Evolutionary conservation across 2,113 vertebrate species (phyloP).

Genomic region (Coturnix japonica): DNA sequence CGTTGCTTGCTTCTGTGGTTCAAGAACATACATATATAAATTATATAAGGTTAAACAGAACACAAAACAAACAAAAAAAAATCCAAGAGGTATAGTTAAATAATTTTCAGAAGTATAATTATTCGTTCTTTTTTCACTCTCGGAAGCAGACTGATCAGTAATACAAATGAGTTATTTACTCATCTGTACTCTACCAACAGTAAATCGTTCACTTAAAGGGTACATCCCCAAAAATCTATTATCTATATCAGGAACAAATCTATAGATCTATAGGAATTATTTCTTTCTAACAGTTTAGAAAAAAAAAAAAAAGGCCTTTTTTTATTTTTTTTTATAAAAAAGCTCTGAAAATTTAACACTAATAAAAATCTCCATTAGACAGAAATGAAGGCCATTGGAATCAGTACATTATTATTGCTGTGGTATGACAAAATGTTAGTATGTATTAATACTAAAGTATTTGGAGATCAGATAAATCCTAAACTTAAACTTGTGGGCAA

Average conservation of each 20-base stretch:
- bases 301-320: not conserved
- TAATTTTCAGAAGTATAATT: not conserved
- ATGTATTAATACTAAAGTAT: not conserved
- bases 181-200: not conserved
- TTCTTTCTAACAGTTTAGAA: not conserved
- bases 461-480: not conserved
- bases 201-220: not conserved
- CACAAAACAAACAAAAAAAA: not conserved
- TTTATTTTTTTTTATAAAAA: too few relatives aligned
- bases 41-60: not conserved
- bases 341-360: not conserved
- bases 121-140: not conserved
- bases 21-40: not conserved
- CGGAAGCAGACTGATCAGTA: not conserved
- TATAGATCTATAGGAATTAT: not conserved
- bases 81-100: not conserved
- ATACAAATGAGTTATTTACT: not conserved
- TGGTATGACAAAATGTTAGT: not conserved
- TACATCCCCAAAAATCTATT: not conserved
- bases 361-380: not conserved
- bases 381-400: not conserved
- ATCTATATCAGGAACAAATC: not conserved
- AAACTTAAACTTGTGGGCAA: not conserved
- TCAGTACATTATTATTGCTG: not conserved
- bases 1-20: not conserved